A percentile compares a stretch with the other conserved stretches of the same genome.
phyloP scores from a whole-genome alignment of 2,888 invertebrate species.

The Ashinkailepas kermadecensis region DNA sequence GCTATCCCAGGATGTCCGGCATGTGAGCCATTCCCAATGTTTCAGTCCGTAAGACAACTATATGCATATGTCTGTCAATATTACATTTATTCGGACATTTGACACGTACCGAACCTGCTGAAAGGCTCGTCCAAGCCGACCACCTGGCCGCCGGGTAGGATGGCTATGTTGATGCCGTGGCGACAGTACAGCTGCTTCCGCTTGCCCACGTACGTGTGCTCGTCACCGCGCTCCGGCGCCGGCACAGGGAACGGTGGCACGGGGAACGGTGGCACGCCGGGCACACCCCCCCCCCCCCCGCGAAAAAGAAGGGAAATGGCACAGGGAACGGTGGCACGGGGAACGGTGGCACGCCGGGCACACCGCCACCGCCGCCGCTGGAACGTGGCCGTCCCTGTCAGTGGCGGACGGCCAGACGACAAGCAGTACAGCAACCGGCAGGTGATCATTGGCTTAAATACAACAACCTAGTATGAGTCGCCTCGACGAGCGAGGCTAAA shows the following conservation, averaged over 20 bases:
- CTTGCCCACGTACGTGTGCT: not conserved
- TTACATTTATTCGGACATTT: too few species aligned
- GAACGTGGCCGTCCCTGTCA: not conserved
- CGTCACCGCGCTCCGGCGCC: not conserved
- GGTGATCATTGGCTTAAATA: too few species aligned
- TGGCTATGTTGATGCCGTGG: slow-evolving; percentile 50
- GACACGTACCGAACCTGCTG: slow-evolving; percentile 48
- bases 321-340: not conserved
- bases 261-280: slow-evolving; percentile 2
- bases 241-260: not conserved
- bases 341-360: not conserved
- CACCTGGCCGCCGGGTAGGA: slow-evolving; percentile 49
- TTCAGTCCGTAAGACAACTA: too few species aligned
- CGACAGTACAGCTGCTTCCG: slow-evolving; percentile 51
- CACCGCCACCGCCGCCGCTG: not conserved
- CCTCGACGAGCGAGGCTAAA: too few species aligned
- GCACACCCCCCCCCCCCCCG: not conserved
- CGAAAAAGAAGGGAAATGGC: too few species aligned
- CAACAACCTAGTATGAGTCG: too few species aligned
- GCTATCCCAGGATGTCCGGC: too few species aligned
- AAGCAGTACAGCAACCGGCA: too few species aligned
- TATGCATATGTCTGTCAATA: too few species aligned
- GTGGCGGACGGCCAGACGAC: not conserved
- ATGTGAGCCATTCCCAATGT: too few species aligned
- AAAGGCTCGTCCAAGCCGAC: slow-evolving; percentile 48